Conservation (phyloP, 2,797 vertebrate species). For the Fringilla coelebs region DNA sequence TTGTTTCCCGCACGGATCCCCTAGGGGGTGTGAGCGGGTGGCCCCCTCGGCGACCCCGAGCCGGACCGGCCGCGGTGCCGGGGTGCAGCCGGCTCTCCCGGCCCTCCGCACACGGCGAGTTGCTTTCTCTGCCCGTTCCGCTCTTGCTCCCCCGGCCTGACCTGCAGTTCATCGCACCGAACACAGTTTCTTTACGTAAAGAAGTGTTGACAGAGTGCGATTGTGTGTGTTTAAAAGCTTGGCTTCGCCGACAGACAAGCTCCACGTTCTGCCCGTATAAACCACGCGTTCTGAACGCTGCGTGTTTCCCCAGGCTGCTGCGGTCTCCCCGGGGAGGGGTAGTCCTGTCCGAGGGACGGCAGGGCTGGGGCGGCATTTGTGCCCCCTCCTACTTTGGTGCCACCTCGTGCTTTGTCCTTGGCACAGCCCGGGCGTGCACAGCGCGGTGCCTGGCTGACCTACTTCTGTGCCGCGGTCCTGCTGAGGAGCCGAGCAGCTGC, state of each 20-base stretch:
- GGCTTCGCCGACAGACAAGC: neutral
- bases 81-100: rapidly evolving
- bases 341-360: rapidly evolving
- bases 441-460: neutral
- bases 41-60: rapidly evolving
- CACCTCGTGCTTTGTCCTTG: neutral
- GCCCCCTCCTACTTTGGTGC: neutral
- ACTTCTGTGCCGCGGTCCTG: neutral
- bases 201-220: rapidly evolving
- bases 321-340: rapidly evolving
- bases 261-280: rapidly evolving
- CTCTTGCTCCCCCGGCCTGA: too few species aligned
- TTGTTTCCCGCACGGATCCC: neutral
- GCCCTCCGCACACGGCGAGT: rapidly evolving
- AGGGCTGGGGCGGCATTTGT: rapidly evolving
- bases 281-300: neutral
- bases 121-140: rapidly evolving
- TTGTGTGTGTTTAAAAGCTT: neutral
- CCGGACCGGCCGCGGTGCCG: rapidly evolving
- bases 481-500: neutral
- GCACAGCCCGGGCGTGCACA: rapidly evolving
- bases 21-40: neutral
- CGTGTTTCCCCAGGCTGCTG: rapidly evolving
- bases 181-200: rapidly evolving
- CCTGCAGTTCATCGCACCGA: rapidly evolving